Evolutionary conservation across 2,113 vertebrate species (phyloP).

Genomic region (Copsychus sechellarum): DNA sequence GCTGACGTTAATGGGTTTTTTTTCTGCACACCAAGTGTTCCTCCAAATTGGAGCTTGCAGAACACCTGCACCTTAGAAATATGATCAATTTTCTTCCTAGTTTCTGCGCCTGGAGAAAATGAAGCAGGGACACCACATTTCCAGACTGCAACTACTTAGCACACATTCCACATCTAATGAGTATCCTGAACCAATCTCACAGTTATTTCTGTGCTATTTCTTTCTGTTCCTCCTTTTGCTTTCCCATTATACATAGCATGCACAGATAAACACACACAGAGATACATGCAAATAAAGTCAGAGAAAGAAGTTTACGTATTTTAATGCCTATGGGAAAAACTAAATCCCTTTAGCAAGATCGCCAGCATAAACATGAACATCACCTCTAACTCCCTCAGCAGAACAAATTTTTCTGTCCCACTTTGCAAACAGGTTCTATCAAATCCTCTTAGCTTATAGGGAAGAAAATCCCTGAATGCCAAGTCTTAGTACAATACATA

Average conservation of each 20-base stretch:
- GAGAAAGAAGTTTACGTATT: conserved; percentile 18
- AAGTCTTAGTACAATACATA: background rate
- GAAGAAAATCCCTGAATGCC: background rate
- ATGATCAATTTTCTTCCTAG: background rate
- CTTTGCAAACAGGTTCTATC: background rate
- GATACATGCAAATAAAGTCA: background rate
- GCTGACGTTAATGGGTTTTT: background rate
- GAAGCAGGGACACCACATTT: background rate
- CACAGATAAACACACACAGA: background rate
- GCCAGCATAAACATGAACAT: background rate
- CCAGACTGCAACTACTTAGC: background rate
- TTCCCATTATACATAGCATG: background rate
- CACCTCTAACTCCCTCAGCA: background rate
- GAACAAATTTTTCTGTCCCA: background rate
- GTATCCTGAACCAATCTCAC: background rate
- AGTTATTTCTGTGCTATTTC: background rate
- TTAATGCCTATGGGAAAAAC: conserved; percentile 6
- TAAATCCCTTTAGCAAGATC: background rate
- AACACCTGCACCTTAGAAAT: background rate
- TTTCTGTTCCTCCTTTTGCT: background rate
- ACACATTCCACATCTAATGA: background rate
- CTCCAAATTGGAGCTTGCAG: background rate
- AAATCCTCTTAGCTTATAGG: background rate
- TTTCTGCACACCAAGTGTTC: background rate
- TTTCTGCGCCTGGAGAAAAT: background rate